A percentile compares a stretch with the other conserved stretches of the same genome.
Conservation (phyloP, 2,888 invertebrate genomes). For the Pandemis heparana region DNA sequence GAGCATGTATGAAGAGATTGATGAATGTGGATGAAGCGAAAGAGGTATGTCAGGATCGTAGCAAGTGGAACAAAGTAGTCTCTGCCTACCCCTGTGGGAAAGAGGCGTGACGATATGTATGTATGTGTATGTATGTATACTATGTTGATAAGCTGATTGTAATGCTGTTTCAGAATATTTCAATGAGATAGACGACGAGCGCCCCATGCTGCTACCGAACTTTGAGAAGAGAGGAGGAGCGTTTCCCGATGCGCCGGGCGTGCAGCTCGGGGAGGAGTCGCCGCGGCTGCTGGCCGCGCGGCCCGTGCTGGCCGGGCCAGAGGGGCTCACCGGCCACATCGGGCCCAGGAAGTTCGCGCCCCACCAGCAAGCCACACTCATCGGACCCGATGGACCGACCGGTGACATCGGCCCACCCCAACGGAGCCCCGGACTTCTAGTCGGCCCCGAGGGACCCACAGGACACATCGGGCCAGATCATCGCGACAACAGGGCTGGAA, state of each 20-base stretch:
- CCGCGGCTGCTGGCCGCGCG: background rate
- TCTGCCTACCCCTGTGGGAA: no score
- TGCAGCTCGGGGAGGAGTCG: slow-evolving; percentile 2
- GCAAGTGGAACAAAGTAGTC: no score
- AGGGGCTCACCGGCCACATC: slow-evolving; percentile 52
- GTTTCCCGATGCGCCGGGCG: slow-evolving; percentile 13
- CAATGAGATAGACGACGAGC: slow-evolving; percentile 72
- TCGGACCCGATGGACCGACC: slow-evolving; percentile 55
- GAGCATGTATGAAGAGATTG: no score
- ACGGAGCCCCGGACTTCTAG: slow-evolving; percentile 62
- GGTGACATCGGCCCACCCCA: slow-evolving; percentile 46
- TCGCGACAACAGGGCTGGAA: slow-evolving; percentile 58
- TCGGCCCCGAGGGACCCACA: slow-evolving; percentile 72
- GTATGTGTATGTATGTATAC: no score
- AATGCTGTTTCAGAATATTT: slow-evolving; percentile 63
- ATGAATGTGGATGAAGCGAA: no score
- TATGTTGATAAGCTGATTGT: background rate
- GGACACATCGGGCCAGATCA: slow-evolving; percentile 54
- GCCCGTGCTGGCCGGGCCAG: slow-evolving; percentile 50
- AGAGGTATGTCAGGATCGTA: no score
- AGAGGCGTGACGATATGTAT: no score
- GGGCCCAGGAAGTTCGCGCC: slow-evolving; percentile 35
- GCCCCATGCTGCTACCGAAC: slow-evolving; percentile 61
- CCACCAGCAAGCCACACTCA: slow-evolving; percentile 45
- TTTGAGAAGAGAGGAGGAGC: slow-evolving; percentile 22